These are phyloP conservation scores for Calliopum simillimum DNA, from an alignment of 2,888 invertebrate genomes.

Conservation along the genomic window DNA sequence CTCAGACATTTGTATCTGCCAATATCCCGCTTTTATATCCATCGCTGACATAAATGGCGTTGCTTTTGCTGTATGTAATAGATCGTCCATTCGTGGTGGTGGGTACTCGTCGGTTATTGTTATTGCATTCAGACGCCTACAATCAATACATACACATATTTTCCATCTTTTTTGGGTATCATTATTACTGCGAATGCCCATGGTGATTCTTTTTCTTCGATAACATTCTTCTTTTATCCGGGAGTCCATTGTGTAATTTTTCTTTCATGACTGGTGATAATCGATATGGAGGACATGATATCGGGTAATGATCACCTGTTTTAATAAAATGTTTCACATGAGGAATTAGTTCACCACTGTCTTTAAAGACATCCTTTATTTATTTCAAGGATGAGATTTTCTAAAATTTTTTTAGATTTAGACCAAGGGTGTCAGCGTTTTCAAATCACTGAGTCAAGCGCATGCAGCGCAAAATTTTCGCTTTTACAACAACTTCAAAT, in stretches of 20 bases:
- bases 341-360: too few species aligned
- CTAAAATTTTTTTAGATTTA: too few species aligned
- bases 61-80: constrained; percentile 54
- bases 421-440: too few species aligned
- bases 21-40: constrained; percentile 60
- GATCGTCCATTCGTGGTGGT: constrained; percentile 62
- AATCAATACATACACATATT: constrained; percentile 55
- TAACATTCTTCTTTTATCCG: constrained; percentile 37
- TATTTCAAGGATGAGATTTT: too few species aligned
- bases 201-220: too few species aligned
- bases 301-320: constrained; percentile 45
- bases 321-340: too few species aligned
- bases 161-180: constrained; percentile 57
- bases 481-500: too few species aligned
- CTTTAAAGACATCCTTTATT: too few species aligned
- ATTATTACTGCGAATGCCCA: constrained; percentile 44
- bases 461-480: too few species aligned
- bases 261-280: constrained; percentile 48
- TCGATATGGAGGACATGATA: constrained; percentile 57
- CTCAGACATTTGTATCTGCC: constrained; percentile 54
- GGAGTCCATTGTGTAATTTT: constrained; percentile 28
- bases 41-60: constrained; percentile 54
- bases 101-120: constrained; percentile 56
- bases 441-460: too few species aligned
- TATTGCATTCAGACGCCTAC: constrained; percentile 51